phyloP scores from a whole-genome alignment of 2,888 invertebrate species.

The Colostygia pectinataria region DNA sequence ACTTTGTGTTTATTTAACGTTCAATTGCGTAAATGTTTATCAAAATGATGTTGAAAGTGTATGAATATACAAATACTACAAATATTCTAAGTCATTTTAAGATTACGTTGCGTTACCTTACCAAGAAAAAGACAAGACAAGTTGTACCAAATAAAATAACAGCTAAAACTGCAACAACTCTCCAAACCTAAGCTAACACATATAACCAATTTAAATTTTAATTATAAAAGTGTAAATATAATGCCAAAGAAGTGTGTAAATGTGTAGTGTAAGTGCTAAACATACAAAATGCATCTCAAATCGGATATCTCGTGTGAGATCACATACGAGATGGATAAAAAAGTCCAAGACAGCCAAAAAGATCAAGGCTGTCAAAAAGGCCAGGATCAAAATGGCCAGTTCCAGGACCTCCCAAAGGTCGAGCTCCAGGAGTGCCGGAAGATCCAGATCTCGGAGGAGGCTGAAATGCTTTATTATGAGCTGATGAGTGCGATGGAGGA shows the following conservation, averaged over 20 bases:
- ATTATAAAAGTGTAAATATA: conserved; percentile 11
- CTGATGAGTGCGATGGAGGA: conserved; percentile 75
- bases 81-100: too few species aligned
- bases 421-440: conserved; percentile 41
- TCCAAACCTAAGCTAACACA: neutral
- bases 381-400: conserved; percentile 15
- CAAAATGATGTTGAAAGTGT: neutral
- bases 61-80: neutral
- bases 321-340: conserved; percentile 64
- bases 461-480: conserved; percentile 79
- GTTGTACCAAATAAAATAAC: conserved; percentile 6
- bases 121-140: too few species aligned
- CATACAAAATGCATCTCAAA: conserved; percentile 72
- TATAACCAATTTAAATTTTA: neutral
- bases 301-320: conserved; percentile 70
- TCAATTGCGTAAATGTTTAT: neutral
- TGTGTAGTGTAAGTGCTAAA: conserved; percentile 34
- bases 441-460: conserved; percentile 74
- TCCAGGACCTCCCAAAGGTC: conserved; percentile 7
- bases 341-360: conserved; percentile 7
- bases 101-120: neutral
- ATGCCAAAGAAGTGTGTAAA: conserved; percentile 6
- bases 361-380: too few species aligned
- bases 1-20: neutral
- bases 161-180: neutral